Evolutionary conservation across 2,797 vertebrate genomes (phyloP).

Genomic region (Antennarius maculatus): DNA sequence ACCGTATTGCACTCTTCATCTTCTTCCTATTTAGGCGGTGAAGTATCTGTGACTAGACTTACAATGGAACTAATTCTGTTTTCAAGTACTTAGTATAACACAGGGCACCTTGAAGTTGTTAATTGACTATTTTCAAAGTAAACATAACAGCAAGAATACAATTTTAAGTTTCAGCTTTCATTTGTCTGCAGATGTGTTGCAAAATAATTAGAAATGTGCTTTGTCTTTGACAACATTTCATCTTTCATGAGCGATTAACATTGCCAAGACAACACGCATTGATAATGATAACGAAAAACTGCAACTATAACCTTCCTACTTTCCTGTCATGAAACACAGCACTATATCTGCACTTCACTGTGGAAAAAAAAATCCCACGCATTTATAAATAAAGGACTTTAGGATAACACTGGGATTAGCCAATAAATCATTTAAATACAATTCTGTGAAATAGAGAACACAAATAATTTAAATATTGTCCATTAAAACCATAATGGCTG

Average conservation of each 20-base stretch:
- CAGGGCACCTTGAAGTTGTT: neutral
- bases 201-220: constrained; percentile 23
- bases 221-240: constrained; percentile 14
- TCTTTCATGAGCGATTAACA: constrained; percentile 17
- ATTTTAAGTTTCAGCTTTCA: no score
- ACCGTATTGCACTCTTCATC: no score
- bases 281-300: no score
- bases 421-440: no score
- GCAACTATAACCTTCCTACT: no score
- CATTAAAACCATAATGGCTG: no score
- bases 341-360: no score
- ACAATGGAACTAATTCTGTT: neutral
- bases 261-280: constrained; percentile 11
- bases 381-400: no score
- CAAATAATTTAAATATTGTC: neutral
- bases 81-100: neutral
- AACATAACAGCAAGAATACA: constrained; percentile 1
- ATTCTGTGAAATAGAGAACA: neutral
- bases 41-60: neutral
- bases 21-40: neutral
- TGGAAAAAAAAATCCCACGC: no score
- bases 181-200: neutral
- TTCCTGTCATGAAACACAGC: no score
- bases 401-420: no score
- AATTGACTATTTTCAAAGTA: neutral